These are phyloP conservation scores for Stenolophus ochropezus DNA, from an alignment of 2,888 invertebrate genomes.

Conservation along the genomic window DNA sequence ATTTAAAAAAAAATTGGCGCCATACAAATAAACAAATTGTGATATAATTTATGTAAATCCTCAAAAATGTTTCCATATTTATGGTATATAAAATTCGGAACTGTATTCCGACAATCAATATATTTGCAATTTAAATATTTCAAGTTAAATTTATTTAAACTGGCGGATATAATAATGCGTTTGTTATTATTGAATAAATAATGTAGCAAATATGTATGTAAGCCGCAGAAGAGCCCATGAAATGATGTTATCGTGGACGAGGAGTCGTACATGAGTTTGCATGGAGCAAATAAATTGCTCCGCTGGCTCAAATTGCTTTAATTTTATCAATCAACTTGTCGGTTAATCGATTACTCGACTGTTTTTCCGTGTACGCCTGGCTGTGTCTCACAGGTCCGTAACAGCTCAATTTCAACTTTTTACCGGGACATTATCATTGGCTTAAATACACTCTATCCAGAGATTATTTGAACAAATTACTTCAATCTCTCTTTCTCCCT, in stretches of 20 bases:
- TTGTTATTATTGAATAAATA: neutral
- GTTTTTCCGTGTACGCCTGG: conserved; percentile 10
- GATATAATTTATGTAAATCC: neutral
- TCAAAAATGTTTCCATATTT: conserved; percentile 3
- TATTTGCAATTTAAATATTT: conserved; percentile 59
- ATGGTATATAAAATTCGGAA: conserved; percentile 1
- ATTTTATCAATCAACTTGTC: conserved; percentile 41
- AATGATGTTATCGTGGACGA: conserved; percentile 14
- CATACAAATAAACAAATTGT: neutral
- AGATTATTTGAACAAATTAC: too few relatives aligned
- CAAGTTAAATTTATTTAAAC: neutral
- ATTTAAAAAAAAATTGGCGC: neutral
- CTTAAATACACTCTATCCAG: too few relatives aligned
- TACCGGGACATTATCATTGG: too few relatives aligned
- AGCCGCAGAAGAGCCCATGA: neutral
- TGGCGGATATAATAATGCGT: neutral
- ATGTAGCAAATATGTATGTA: neutral
- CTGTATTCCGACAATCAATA: neutral
- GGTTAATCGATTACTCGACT: conserved; percentile 14
- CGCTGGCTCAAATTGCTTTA: conserved; percentile 23
- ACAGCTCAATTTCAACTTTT: neutral
- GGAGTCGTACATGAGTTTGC: conserved; percentile 11
- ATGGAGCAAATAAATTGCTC: conserved; percentile 32
- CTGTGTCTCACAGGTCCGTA: neutral
- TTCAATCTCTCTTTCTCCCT: too few relatives aligned